Base-by-base conservation (phyloP, 2,797 vertebrate species). In the Myotis daubentonii region DNA sequence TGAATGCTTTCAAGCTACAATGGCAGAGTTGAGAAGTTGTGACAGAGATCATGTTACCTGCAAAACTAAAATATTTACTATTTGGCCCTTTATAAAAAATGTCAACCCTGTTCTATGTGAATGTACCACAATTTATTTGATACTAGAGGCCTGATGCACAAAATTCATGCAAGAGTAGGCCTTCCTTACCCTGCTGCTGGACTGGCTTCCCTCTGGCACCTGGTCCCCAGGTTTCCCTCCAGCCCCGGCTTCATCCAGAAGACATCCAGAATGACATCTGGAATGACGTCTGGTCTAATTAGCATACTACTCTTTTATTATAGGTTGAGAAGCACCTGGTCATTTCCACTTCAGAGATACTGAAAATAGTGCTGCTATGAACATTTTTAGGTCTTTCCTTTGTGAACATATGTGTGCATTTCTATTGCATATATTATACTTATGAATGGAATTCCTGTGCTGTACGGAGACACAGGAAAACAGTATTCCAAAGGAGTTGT, bases 401-500 rank as follows among this genome's bases (percentile, higher is more conserved):
- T 87, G 41, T 87, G 83, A 93, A 53, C 49, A 57, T 80, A 57
- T 47, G 20, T 87, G 55, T 79, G 41, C 16, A 16, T 83, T 68
- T 84, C 30, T 57, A 22, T 36, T 72, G 49, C n/a, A 90, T 33
- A 38, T 66, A 83, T 66, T 83, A 22, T 41, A 83, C 57, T 53
- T 85, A 36, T 41, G 22, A 38, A 71, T 81, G 28, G 75, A 81
- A 86, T 23, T 86, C 4, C 33, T 75, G 28, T 44, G 44, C 13
- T 90, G 75, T 68, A 86, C 33, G 49, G 55, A 95, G 41, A 70
- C 23, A 75, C n/a, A 76, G 60, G 79, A 75, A 82, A 93, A 62
- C n/a, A 51, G 38, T 30, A 62, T 86, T 75, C 57, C 33, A 53
- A 33, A 70, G 66, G 65, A 86, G 44, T 15, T 80, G n/a, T 28